Base-by-base conservation (phyloP, 2,113 vertebrate genomes). In the Spea bombifrons region DNA sequence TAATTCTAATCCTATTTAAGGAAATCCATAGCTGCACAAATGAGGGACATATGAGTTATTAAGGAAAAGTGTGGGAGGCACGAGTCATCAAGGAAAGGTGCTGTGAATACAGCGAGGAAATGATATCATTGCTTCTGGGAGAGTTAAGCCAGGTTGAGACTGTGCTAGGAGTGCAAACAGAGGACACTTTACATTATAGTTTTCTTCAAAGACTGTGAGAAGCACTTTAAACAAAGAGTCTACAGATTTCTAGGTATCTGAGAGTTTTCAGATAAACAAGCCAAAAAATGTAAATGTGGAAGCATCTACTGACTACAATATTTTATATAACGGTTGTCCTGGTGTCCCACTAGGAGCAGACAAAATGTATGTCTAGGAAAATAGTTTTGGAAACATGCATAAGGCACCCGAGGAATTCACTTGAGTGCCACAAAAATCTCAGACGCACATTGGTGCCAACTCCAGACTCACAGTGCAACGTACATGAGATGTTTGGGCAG, bases 31-130 rank as follows among this genome's bases (percentile, higher is more conserved):
- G 52, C 10, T 13, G 49, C 73, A 48, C 12, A 55, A 72, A 68
- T 7, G 52, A 80, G 78, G 73, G 78, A 73, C 78, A 80, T 68
- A 68, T 74, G 78, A 80, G 64, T 80, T 78, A 72, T 78, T 80
- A 74, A 80, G 78, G 78, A 80, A 80, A 80, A 80, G 78, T 80
- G 78, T 80, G 71, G 78, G 78, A 80, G 78, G 78, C 78, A 80
- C 78, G 78, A 80, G 78, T 80, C 78, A 74, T 80, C 71, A 80
- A 80, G 78, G 78, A 80, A 80, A 74, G 71, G 64, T 80, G 66
- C 71, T 74, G 71, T 74, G 78, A 80, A 73, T 80, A 80, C 78
- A 80, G 63, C 72, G 57, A 80, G 78, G 78, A 80, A 80, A 80
- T 80, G 78, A 80, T 61, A 63, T 80, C 78, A 80, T 74, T 74